These are phyloP conservation scores for Platorchestia sp. DNA, from an alignment of 1,140 invertebrate species.

Conservation along the genomic window DNA sequence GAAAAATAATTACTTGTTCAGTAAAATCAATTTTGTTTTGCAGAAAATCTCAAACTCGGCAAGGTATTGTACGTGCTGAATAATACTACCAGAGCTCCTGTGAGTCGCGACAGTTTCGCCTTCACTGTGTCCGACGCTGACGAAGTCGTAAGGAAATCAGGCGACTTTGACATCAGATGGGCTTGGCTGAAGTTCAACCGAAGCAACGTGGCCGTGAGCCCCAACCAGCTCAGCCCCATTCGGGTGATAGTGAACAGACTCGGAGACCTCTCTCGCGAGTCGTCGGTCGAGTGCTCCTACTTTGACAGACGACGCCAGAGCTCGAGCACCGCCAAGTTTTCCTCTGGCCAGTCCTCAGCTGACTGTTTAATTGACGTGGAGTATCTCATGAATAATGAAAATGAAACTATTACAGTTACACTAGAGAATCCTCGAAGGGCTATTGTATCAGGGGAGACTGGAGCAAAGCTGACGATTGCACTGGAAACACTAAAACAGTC, in stretches of 20 bases:
- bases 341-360: constrained; percentile 4
- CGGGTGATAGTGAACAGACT: not conserved
- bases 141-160: not conserved
- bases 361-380: constrained; percentile 12
- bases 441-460: constrained; percentile 60
- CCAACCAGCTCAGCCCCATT: constrained; percentile 21
- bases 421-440: constrained; percentile 60
- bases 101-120: not conserved
- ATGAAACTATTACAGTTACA: constrained; percentile 60
- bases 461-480: constrained; percentile 58
- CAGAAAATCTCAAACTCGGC: not conserved
- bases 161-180: constrained; percentile 17
- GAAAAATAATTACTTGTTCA: not conserved
- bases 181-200: constrained; percentile 14
- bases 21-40: not conserved
- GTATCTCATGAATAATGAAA: constrained; percentile 55
- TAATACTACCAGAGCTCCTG: not conserved
- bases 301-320: not conserved
- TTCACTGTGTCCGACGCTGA: not conserved
- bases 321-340: not conserved
- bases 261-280: not conserved
- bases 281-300: constrained; percentile 16
- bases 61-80: constrained; percentile 17
- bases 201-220: not conserved
- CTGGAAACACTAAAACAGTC: constrained; percentile 61